Conservation (phyloP, 2,888 invertebrate species). For the Belgica antarctica region DNA sequence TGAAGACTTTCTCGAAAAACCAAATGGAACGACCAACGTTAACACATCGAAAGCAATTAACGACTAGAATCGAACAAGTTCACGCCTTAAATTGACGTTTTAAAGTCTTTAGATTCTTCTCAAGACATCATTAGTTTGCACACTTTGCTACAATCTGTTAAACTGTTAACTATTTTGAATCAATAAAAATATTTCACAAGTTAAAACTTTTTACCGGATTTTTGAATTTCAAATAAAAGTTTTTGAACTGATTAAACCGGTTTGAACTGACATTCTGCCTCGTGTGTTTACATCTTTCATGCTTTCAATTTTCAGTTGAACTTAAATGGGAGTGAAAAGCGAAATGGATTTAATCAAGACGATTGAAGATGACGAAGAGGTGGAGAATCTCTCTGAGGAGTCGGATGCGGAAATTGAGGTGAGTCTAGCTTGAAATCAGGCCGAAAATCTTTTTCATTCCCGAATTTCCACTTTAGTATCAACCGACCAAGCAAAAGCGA, state of each 20-base stretch:
- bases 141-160: no score
- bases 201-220: not conserved
- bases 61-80: no score
- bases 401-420: slow-evolving; percentile 81
- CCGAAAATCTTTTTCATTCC: slow-evolving; percentile 30
- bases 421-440: slow-evolving; percentile 47
- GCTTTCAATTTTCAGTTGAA: not conserved
- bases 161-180: no score
- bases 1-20: no score
- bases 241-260: not conserved
- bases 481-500: slow-evolving; percentile 75
- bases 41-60: no score
- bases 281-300: not conserved
- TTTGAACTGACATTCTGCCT: not conserved
- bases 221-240: not conserved
- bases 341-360: slow-evolving; percentile 71
- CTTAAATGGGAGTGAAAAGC: slow-evolving; percentile 37
- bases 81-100: no score
- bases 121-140: no score
- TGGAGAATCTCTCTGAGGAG: slow-evolving; percentile 75
- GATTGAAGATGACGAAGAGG: slow-evolving; percentile 78
- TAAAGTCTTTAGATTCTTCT: no score
- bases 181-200: not conserved
- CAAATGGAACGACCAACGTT: no score
- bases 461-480: slow-evolving; percentile 61